These are phyloP conservation scores for Petaurus breviceps DNA, from an alignment of 2,113 vertebrate species.

Conservation along the genomic window DNA sequence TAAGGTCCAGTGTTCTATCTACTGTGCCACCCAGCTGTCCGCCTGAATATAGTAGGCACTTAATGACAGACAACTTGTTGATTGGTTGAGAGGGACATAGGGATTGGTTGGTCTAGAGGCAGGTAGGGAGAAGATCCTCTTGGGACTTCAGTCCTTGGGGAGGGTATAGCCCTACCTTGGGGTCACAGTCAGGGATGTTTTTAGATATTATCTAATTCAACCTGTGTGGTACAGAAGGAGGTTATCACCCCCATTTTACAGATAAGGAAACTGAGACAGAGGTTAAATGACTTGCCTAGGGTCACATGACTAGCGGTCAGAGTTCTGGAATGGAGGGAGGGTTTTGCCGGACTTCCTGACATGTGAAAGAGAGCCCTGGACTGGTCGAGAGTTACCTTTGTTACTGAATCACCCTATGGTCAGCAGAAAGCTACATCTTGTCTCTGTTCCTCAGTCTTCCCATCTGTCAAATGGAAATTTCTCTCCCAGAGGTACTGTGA, in stretches of 20 bases:
- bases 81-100: background rate
- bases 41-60: background rate
- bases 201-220: background rate
- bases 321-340: too few relatives aligned
- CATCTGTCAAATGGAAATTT: background rate
- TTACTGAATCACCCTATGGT: background rate
- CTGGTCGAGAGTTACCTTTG: background rate
- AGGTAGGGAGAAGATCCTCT: background rate
- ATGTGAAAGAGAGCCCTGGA: background rate
- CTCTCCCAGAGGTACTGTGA: background rate
- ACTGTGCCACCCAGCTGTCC: background rate
- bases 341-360: too few relatives aligned
- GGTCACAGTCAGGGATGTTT: background rate
- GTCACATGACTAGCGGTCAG: background rate
- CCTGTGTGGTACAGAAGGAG: background rate
- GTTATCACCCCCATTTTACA: background rate
- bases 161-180: background rate
- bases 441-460: background rate
- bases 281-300: background rate
- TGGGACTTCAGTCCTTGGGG: background rate
- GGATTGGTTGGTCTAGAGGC: background rate
- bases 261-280: background rate
- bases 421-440: background rate
- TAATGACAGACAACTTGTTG: background rate
- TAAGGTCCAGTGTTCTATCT: background rate